A percentile compares a stretch with the other conserved stretches of the same genome.
Evolutionary conservation across 2,888 invertebrate genomes (phyloP).

Genomic region (Eueremaeus valkanovi): DNA sequence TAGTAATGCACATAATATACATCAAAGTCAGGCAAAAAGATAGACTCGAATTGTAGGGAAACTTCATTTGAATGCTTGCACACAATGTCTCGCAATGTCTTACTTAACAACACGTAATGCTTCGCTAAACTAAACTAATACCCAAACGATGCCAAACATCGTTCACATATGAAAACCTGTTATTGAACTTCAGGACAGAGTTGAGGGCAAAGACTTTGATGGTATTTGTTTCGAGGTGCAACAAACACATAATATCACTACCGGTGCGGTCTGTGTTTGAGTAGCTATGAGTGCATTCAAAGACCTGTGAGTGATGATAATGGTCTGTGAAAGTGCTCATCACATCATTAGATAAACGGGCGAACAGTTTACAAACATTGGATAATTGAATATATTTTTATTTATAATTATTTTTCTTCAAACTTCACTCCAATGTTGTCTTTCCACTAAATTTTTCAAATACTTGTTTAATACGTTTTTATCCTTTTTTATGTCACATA

Average conservation of each 20-base stretch:
- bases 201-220: slow-evolving; percentile 32
- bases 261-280: neutral
- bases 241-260: slow-evolving; percentile 19
- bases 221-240: slow-evolving; percentile 15
- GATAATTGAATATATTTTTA: neutral
- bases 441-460: no score
- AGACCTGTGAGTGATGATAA: neutral
- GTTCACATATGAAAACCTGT: slow-evolving; percentile 12
- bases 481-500: no score
- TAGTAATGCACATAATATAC: neutral
- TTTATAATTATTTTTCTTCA: neutral
- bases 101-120: neutral
- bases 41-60: no score
- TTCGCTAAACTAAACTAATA: neutral
- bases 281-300: neutral
- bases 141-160: neutral
- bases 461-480: no score
- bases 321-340: slow-evolving; percentile 29
- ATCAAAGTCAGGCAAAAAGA: no score
- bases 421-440: no score
- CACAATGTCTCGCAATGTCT: no score
- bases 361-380: no score
- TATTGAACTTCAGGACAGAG: slow-evolving; percentile 17
- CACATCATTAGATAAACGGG: no score
- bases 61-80: no score